These are phyloP conservation scores for Caenorhabditis becei DNA, from an alignment of 2,888 invertebrate species.

Conservation along the genomic window DNA sequence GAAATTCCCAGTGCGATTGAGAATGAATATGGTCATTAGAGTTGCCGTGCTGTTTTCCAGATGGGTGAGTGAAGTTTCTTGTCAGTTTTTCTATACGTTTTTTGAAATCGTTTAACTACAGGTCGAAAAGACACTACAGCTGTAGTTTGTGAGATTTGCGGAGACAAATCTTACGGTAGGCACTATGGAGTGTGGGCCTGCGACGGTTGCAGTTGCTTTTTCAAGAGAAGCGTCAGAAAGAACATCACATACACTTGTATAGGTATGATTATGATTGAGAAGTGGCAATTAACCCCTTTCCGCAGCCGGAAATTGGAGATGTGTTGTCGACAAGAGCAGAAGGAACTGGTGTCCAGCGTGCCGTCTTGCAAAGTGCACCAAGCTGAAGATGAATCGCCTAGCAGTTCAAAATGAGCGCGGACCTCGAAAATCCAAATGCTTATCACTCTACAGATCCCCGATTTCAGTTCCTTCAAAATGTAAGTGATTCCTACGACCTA, in stretches of 20 bases:
- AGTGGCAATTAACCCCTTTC: not conserved
- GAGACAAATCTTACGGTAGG: slow-evolving; percentile 87
- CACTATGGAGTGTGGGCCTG: slow-evolving; percentile 89
- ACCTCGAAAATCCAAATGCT: slow-evolving; percentile 83
- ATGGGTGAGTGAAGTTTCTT: slow-evolving; percentile 47
- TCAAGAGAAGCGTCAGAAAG: slow-evolving; percentile 86
- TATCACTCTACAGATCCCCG: not conserved
- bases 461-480: slow-evolving; percentile 27
- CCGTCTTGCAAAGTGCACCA: slow-evolving; percentile 88
- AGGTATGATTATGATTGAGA: slow-evolving; percentile 32
- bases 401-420: slow-evolving; percentile 92
- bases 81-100: not conserved
- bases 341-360: slow-evolving; percentile 93
- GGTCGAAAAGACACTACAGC: slow-evolving; percentile 56
- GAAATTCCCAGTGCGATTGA: slow-evolving; percentile 34
- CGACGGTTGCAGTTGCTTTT: slow-evolving; percentile 93
- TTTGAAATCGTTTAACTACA: slow-evolving; percentile 12
- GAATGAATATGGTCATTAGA: slow-evolving; percentile 7
- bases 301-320: slow-evolving; percentile 87
- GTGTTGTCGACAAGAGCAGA: slow-evolving; percentile 89
- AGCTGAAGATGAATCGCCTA: slow-evolving; percentile 88
- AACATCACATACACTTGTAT: slow-evolving; percentile 68
- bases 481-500: not conserved
- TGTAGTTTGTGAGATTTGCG: slow-evolving; percentile 87
- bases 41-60: slow-evolving; percentile 6